Evolutionary conservation across 2,888 invertebrate species (phyloP).

Genomic region (Osmoderma eremita): DNA sequence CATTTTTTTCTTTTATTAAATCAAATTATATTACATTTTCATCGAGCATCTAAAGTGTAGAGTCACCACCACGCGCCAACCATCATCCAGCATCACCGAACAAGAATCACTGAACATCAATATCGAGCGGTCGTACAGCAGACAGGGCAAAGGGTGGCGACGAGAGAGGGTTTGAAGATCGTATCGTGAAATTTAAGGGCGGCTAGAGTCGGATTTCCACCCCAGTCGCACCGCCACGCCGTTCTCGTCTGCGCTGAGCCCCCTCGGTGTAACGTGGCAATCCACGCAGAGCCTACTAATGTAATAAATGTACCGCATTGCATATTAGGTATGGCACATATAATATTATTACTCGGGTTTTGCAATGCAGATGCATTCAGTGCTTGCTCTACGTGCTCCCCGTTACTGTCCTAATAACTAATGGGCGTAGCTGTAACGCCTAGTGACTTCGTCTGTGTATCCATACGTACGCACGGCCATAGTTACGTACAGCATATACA

Average conservation of each 20-base stretch:
- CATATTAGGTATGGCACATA: conserved; percentile 55
- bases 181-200: conserved; percentile 50
- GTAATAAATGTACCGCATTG: conserved; percentile 60
- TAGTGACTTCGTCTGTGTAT: background rate
- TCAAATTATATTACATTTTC: background rate
- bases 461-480: background rate
- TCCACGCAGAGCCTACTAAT: conserved; percentile 56
- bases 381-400: background rate
- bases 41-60: background rate
- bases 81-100: background rate
- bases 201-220: conserved; percentile 46
- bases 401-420: background rate
- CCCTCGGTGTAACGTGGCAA: conserved; percentile 47
- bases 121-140: background rate
- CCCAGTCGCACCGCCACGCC: conserved; percentile 45
- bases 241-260: conserved; percentile 37
- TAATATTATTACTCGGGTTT: conserved; percentile 45
- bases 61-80: background rate
- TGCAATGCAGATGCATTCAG: conserved; percentile 39
- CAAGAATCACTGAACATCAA: background rate
- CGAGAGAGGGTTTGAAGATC: conserved; percentile 40
- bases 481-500: background rate
- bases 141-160: conserved; percentile 5
- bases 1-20: background rate
- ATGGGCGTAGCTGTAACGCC: background rate